phyloP scores from a whole-genome alignment of 2,113 vertebrate genomes.

The Aegypius monachus region DNA sequence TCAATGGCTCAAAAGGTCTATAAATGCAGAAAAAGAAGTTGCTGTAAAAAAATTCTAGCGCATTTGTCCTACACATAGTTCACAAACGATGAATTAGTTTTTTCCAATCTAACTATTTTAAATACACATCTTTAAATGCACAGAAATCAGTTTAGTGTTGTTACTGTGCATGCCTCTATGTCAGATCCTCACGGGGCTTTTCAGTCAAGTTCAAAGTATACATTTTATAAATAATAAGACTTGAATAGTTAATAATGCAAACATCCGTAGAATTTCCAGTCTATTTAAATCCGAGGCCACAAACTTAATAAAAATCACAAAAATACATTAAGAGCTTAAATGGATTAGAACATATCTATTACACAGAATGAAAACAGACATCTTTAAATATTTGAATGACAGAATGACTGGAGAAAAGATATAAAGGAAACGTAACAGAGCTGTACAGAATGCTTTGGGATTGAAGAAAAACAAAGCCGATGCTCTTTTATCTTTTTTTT shows the following conservation, averaged over 20 bases:
- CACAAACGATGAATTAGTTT: neutral
- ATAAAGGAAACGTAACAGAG: neutral
- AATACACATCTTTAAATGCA: neutral
- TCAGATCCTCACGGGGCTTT: neutral
- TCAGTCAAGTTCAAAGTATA: conserved; percentile 38
- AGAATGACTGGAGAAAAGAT: neutral
- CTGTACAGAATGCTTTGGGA: neutral
- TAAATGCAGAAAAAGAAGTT: neutral
- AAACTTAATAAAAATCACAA: neutral
- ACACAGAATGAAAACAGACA: neutral
- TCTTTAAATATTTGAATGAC: neutral
- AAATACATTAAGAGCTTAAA: neutral
- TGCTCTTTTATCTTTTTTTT: neutral
- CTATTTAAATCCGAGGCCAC: neutral
- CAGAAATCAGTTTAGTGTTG: neutral
- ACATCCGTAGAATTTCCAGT: neutral
- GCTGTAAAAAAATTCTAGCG: neutral
- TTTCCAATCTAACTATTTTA: neutral
- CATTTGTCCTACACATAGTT: neutral
- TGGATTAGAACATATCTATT: neutral
- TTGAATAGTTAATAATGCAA: neutral
- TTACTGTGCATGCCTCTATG: neutral
- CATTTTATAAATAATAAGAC: neutral
- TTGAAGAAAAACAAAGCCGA: neutral
- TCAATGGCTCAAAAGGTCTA: neutral